These are phyloP conservation scores for Myiagra hebetior DNA, from an alignment of 2,113 vertebrate genomes.

Conservation along the genomic window DNA sequence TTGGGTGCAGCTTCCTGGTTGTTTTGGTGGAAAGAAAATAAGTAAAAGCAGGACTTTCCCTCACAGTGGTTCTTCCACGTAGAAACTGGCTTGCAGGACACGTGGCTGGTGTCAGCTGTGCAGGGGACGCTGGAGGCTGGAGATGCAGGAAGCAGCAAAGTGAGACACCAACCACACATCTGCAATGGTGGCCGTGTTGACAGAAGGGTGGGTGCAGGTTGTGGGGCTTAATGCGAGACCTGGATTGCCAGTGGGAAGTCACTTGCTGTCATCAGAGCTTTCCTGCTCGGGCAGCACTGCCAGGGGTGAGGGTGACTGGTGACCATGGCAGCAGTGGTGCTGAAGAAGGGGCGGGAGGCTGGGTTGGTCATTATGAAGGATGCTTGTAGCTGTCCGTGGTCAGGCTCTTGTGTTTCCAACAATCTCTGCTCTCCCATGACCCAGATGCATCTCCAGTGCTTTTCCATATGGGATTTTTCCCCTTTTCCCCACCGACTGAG, in stretches of 20 bases:
- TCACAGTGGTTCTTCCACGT: not conserved
- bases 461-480: not conserved
- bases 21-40: not conserved
- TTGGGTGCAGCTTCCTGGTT: not conserved
- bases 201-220: not conserved
- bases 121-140: not conserved
- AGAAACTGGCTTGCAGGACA: not conserved
- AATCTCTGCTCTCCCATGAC: not conserved
- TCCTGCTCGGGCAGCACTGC: not conserved
- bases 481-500: not conserved
- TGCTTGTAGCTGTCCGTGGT: rapidly evolving
- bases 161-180: rapidly evolving
- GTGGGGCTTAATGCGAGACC: not conserved
- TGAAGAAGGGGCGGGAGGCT: not conserved
- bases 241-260: not conserved
- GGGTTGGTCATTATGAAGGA: not conserved
- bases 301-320: not conserved
- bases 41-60: not conserved
- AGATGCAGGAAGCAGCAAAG: not conserved
- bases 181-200: rapidly evolving
- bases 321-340: not conserved
- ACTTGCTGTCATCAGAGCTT: not conserved
- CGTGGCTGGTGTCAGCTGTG: rapidly evolving
- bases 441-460: not conserved
- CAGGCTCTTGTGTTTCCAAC: not conserved